Base-by-base conservation (phyloP, 2,113 vertebrate genomes). In the Centropristis striata region DNA sequence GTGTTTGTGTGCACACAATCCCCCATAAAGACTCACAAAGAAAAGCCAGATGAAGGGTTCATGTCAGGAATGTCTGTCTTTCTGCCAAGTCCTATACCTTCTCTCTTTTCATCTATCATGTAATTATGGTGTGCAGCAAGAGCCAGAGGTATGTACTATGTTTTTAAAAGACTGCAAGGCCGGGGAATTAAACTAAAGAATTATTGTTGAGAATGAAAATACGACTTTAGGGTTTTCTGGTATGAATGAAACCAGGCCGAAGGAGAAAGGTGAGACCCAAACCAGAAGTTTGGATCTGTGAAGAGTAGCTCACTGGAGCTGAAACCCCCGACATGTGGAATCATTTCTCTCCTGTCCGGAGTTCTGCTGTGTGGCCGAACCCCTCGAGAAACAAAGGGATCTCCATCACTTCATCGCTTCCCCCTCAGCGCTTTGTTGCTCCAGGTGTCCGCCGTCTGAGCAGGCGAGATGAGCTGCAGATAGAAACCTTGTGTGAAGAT, bases 31-130 rank as follows among this genome's bases (percentile, higher is more conserved):
- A 67, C 39, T 4, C 21, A 50, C 27, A 81, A 86, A 80, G 81
- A 81, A 71, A 49, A 65, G 27, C 53, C 78, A 72, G 78, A 75
- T 86, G 66, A 87, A 81, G 78, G 86, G 79, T 84, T 88, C 36
- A 28, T 60, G 75, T 80, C 37, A 83, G 91, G 86, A 92, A 90
- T 89, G 81, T 74, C 41, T 28, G 58, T 76, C 25, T 37, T 83
- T 58, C 79, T 93, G 86, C 92, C 88, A 91, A 92, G 58, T 75
- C 37, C 16, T 75, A 47, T 73, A 84, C 80, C 58, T 49, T 72
- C 46, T 47, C 57, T 78, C 23, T 73, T 69, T 72, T 71, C 55
- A 70, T 81, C 78, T 78, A 47, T 88, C 81, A 67, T 90, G 69
- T 90, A 88, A 91, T 90, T 86, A 87, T 84, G 72, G 82, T 51